These are phyloP conservation scores for Euzetes globulus DNA, from an alignment of 2,888 invertebrate species.

Conservation along the genomic window DNA sequence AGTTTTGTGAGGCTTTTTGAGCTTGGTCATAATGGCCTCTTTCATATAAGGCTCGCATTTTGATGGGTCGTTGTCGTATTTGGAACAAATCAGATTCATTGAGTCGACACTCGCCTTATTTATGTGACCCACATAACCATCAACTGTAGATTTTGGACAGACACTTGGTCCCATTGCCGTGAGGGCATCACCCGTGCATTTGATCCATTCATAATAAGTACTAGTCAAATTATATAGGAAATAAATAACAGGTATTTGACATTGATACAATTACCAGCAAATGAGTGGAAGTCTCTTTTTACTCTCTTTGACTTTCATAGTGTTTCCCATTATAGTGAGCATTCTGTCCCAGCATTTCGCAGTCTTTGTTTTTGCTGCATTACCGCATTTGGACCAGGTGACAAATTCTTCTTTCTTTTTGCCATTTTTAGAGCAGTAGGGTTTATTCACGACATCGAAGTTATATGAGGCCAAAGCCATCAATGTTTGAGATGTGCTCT, in stretches of 20 bases:
- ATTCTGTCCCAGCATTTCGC: background rate
- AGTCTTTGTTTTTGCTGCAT: background rate
- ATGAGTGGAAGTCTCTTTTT: background rate
- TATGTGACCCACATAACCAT: slow-evolving; percentile 18
- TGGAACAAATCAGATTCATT: slow-evolving; percentile 32
- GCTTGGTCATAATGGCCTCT: slow-evolving; percentile 21
- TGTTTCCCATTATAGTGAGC: background rate
- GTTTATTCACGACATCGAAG: background rate
- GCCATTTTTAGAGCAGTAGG: background rate
- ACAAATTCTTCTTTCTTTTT: background rate
- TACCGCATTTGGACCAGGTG: background rate
- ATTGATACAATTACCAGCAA: background rate
- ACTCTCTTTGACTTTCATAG: background rate
- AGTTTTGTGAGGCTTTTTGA: slow-evolving; percentile 11
- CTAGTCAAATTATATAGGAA: background rate
- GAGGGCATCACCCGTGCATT: slow-evolving; percentile 13
- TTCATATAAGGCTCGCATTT: slow-evolving; percentile 18
- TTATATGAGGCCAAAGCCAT: background rate
- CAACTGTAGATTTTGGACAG: slow-evolving; percentile 1
- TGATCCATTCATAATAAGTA: slow-evolving; percentile 32
- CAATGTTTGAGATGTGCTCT: background rate
- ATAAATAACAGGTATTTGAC: background rate
- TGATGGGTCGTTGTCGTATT: slow-evolving; percentile 18
- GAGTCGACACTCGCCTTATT: slow-evolving; percentile 32
- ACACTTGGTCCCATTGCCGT: background rate